A percentile compares a stretch with the other conserved stretches of the same genome.
These are phyloP conservation scores for Bombus pascuorum DNA, from an alignment of 1,140 invertebrate species.

Conservation along the genomic window DNA sequence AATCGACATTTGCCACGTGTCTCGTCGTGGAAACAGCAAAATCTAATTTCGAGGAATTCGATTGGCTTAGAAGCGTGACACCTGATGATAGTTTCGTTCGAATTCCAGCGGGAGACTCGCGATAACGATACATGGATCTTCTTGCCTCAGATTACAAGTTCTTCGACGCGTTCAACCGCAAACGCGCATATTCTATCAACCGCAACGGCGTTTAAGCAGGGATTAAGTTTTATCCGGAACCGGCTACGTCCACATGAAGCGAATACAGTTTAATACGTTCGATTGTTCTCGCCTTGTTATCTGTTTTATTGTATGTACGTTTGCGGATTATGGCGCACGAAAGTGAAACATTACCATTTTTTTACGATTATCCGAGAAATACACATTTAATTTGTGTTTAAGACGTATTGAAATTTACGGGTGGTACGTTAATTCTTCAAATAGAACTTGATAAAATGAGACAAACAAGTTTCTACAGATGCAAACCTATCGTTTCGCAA, in stretches of 20 bases:
- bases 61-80: not conserved
- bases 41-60: constrained; percentile 19
- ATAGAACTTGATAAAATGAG: not conserved
- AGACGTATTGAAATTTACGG: not conserved
- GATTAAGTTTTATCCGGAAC: constrained; percentile 29
- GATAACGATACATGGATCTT: not conserved
- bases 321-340: not conserved
- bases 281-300: constrained; percentile 31
- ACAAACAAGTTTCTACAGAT: constrained; percentile 12
- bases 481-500: not conserved
- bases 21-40: not conserved
- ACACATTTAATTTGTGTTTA: not conserved
- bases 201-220: constrained; percentile 43
- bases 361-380: not conserved
- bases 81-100: not conserved
- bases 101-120: not conserved
- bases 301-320: constrained; percentile 6
- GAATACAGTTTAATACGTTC: constrained; percentile 27
- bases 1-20: not conserved
- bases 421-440: not conserved
- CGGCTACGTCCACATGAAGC: not conserved
- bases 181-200: constrained; percentile 40
- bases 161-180: constrained; percentile 25
- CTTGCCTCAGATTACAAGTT: constrained; percentile 32
- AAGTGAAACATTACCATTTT: not conserved